Base-by-base conservation (phyloP, 2,888 invertebrate genomes). In the Amphipoea lucens region DNA sequence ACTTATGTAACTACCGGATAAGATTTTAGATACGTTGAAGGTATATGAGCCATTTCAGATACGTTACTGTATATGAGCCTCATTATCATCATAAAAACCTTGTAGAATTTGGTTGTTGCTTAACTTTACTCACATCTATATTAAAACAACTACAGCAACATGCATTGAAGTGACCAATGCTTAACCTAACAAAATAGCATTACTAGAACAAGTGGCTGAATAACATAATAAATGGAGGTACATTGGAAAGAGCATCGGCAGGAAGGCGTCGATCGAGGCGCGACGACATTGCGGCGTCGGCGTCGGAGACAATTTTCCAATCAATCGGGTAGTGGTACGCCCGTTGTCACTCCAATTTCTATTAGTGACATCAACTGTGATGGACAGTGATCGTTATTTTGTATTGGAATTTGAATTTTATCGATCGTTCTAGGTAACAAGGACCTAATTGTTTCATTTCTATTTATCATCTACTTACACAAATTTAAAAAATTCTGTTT, bases 281-380 rank as follows among this genome's bases (percentile, higher is more conserved):
- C 87, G 91, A 92, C 92, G 90, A 90, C 91, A 91, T 87, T 89
- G 92, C 92, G 92, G 91, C 92, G 92, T 89, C 92, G 92, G 91
- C 92, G 92, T 89, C 91, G 87, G 89, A 83, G 91, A 92, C 94
- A 95, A 95, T 96, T 94, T 95, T 94, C 92, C 93, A 95, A 96
- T 96, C 94, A 95, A 95, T 95, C 92, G 93, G 90, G 88, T 93
- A 91, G 86, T 91, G 89, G 90, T 83, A 87, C 83, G 81, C 86
- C 83, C 74, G 76, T 81, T 80, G 68, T 78, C 78, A 79, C 76
- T 83, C 76, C 74, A 68, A 83, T 78, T 78, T 57, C 63, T 81
- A 83, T 79, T 69, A 51, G 69, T 68, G 51, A 69, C 76, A 76
- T 76, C 62, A 84, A 82, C 70, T 84, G 79, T 86, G 77, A 85